Evolutionary conservation across 2,888 invertebrate genomes (phyloP).

Genomic region (Venustoraphidia nigricollis): DNA sequence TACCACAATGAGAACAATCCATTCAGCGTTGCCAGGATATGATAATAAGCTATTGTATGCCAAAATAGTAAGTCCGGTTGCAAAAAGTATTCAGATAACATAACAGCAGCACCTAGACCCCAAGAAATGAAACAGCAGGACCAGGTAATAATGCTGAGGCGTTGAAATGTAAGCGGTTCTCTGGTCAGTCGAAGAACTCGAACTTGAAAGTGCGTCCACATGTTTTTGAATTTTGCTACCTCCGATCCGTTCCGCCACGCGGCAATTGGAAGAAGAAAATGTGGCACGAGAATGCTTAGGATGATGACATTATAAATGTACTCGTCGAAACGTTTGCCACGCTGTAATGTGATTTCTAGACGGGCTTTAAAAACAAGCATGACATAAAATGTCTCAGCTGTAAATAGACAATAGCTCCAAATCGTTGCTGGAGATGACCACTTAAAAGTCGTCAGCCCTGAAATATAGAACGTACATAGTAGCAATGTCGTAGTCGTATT

Average conservation of each 20-base stretch:
- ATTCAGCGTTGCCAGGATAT: slow-evolving; percentile 59
- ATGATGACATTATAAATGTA: slow-evolving; percentile 62
- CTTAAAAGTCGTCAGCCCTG: slow-evolving; percentile 35
- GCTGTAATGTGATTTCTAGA: slow-evolving; percentile 21
- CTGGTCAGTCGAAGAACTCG: slow-evolving; percentile 35
- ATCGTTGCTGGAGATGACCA: slow-evolving; percentile 51
- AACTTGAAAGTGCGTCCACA: slow-evolving; percentile 65
- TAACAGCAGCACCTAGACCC: slow-evolving; percentile 45
- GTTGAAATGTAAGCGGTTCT: slow-evolving; percentile 47
- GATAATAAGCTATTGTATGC: slow-evolving; percentile 59
- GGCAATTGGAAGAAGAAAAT: slow-evolving; percentile 49
- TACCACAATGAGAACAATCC: slow-evolving; percentile 56
- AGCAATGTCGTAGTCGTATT: too few relatives aligned
- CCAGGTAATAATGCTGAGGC: slow-evolving; percentile 46
- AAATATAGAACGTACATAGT: neutral
- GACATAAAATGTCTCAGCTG: slow-evolving; percentile 37
- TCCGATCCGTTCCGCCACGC: slow-evolving; percentile 56
- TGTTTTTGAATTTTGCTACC: slow-evolving; percentile 60
- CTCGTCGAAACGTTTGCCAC: slow-evolving; percentile 54
- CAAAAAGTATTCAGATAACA: slow-evolving; percentile 51
- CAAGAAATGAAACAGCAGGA: slow-evolving; percentile 49
- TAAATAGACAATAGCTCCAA: slow-evolving; percentile 50
- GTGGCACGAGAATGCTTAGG: slow-evolving; percentile 52
- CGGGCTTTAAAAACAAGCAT: slow-evolving; percentile 25
- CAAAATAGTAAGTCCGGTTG: slow-evolving; percentile 56